Conservation (phyloP, 2,797 vertebrate genomes). For the Macroramphosus scolopax region DNA sequence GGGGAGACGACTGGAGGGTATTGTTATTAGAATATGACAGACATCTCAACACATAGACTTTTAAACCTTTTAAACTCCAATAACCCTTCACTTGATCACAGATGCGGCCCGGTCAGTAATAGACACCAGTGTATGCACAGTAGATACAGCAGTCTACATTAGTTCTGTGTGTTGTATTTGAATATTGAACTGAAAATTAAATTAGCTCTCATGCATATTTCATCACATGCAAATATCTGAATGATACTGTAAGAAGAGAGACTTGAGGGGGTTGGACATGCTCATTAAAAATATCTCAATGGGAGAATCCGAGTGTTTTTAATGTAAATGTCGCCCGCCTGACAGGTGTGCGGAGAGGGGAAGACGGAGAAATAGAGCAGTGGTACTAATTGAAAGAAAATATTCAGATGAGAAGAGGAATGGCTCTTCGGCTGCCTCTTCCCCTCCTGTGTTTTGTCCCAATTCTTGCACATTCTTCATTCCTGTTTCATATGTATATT, state of each 20-base stretch:
- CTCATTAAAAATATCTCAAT: conserved; percentile 71
- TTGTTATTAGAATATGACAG: conserved; percentile 73
- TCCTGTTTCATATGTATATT: conserved; percentile 36
- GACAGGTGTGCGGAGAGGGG: conserved; percentile 63
- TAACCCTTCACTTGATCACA: conserved; percentile 25
- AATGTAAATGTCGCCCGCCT: conserved; percentile 68
- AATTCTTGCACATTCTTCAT: conserved; percentile 23
- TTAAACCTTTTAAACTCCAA: conserved; percentile 43
- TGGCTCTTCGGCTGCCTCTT: conserved; percentile 24
- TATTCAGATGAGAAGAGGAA: conserved; percentile 48
- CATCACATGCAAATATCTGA: conserved; percentile 61
- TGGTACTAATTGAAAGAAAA: conserved; percentile 66
- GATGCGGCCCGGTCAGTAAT: conserved; percentile 14
- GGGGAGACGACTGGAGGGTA: conserved; percentile 49
- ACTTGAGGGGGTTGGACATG: conserved; percentile 57
- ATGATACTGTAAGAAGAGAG: conserved; percentile 52
- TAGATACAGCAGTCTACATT: conserved; percentile 14
- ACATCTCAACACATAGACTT: conserved; percentile 44
- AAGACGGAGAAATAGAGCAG: conserved; percentile 41
- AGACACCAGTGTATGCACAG: conserved; percentile 1
- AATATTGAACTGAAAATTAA: conserved; percentile 56
- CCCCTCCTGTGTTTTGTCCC: conserved; percentile 17
- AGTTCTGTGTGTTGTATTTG: conserved; percentile 30
- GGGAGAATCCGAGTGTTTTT: conserved; percentile 58
- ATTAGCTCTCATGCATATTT: conserved; percentile 68